Evolutionary conservation across 1,140 invertebrate species (phyloP).

Genomic region (Brachionus paranguensis): DNA sequence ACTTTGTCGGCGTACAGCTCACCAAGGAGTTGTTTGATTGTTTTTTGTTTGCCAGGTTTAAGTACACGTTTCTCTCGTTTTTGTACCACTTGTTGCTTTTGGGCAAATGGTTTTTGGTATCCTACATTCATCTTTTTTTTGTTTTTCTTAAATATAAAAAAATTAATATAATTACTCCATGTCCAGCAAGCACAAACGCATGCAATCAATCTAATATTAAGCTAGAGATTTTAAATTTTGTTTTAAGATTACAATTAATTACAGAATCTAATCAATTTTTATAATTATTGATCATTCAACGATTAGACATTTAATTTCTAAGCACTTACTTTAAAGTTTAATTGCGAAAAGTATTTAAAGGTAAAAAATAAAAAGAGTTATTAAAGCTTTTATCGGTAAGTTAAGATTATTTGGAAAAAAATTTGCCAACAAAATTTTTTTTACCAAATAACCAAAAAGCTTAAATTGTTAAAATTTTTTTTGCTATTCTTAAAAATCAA

Average conservation of each 20-base stretch:
- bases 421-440: background rate
- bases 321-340: background rate
- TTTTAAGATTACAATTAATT: background rate
- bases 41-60: constrained; percentile 44
- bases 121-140: constrained; percentile 45
- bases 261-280: background rate
- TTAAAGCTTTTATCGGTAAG: background rate
- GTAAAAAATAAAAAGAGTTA: background rate
- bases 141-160: constrained; percentile 42
- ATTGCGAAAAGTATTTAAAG: background rate
- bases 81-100: background rate
- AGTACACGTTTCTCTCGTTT: constrained; percentile 42
- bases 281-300: background rate
- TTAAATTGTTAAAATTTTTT: background rate
- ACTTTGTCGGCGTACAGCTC: constrained; percentile 53
- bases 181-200: background rate
- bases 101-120: constrained; percentile 24
- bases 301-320: background rate
- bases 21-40: constrained; percentile 54
- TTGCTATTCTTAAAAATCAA: background rate
- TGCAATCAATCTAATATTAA: background rate
- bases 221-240: background rate
- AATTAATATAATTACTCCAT: background rate
- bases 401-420: background rate
- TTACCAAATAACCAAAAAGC: background rate